Evolutionary conservation across 2,888 invertebrate species (phyloP).

Genomic region (Tridacna crocea): DNA sequence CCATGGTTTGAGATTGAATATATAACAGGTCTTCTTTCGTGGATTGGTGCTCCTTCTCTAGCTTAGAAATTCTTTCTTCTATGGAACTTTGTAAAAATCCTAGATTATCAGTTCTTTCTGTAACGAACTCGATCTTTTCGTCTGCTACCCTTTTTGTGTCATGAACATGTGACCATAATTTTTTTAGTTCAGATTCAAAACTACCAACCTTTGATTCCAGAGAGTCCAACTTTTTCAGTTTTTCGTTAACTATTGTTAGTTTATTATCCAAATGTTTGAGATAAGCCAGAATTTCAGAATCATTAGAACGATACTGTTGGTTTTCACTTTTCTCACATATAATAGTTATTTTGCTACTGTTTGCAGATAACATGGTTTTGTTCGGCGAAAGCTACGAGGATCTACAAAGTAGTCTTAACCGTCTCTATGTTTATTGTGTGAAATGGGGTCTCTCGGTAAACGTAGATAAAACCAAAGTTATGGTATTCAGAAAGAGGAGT

Average conservation of each 20-base stretch:
- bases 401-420: background rate
- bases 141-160: constrained; percentile 7
- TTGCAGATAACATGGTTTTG: too few species aligned
- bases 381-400: background rate
- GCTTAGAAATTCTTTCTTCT: too few species aligned
- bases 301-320: too few species aligned
- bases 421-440: background rate
- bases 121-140: background rate
- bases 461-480: background rate
- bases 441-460: background rate
- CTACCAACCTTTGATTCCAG: constrained; percentile 9
- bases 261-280: background rate
- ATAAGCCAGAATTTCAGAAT: constrained; percentile 11
- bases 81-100: too few species aligned
- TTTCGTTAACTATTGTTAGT: background rate
- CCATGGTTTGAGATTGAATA: too few species aligned
- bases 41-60: too few species aligned
- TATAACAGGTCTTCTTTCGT: too few species aligned
- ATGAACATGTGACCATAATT: constrained; percentile 9
- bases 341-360: too few species aligned
- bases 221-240: background rate
- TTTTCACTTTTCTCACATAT: too few species aligned
- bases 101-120: too few species aligned
- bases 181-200: constrained; percentile 10
- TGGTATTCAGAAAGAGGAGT: background rate